Percentiles rank a stretch among this genome's conserved stretches.
These are phyloP conservation scores for Gymnocephalus cernua DNA, from an alignment of 2,113 vertebrate species.

Conservation along the genomic window DNA sequence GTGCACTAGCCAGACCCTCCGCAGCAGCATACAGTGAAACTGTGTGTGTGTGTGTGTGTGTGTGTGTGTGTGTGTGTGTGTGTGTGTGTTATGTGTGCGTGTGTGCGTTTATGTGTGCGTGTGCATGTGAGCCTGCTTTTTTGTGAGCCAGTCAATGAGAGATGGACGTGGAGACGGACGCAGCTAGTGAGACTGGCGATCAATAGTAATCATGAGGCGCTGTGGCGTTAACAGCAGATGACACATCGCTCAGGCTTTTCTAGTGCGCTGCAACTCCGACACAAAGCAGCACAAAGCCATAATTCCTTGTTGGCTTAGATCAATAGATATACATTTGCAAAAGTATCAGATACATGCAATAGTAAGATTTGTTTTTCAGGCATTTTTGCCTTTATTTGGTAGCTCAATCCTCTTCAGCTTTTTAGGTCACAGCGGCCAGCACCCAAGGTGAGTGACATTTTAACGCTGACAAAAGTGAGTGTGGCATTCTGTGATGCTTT, in stretches of 20 bases:
- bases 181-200: slow-evolving; percentile 73
- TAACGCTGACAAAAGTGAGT: not conserved
- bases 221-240: slow-evolving; percentile 79
- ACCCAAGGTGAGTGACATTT: not conserved
- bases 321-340: slow-evolving; percentile 72
- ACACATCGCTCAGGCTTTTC: slow-evolving; percentile 79
- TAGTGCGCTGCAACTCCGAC: slow-evolving; percentile 49
- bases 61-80: slow-evolving; percentile 1
- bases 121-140: slow-evolving; percentile 19
- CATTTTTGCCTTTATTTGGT: slow-evolving; percentile 16
- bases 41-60: slow-evolving; percentile 2
- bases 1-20: too few species aligned
- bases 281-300: slow-evolving; percentile 66
- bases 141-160: slow-evolving; percentile 77
- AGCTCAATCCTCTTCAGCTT: slow-evolving; percentile 31
- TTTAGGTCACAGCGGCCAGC: not conserved
- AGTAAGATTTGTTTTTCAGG: slow-evolving; percentile 24
- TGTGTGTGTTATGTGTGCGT: slow-evolving; percentile 3
- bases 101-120: slow-evolving; percentile 2
- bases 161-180: slow-evolving; percentile 72
- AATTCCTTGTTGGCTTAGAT: slow-evolving; percentile 52
- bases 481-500: not conserved
- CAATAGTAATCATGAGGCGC: slow-evolving; percentile 85
- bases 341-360: slow-evolving; percentile 34
- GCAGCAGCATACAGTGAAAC: not conserved